Evolutionary conservation across 2,113 vertebrate species (phyloP), one percentile per base, ranked within the genome.

Genomic region (Lophotis ruficrista): DNA sequence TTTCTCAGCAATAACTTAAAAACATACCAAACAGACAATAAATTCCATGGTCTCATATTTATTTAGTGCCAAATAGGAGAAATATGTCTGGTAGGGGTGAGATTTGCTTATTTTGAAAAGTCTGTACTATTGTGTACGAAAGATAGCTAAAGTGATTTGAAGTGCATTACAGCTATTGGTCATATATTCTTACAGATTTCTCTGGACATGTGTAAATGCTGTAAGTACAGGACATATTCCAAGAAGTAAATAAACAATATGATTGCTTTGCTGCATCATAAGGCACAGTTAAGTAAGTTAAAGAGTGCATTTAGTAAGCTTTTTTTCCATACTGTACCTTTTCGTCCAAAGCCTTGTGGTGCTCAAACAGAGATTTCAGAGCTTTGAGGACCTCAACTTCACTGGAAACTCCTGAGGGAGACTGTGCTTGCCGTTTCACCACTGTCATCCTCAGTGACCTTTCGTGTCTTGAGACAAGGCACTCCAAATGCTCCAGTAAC

Each of bases 361-460:
- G 99, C 96, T 99, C 99, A 97, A 99, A 99, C 93, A 99, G 97
- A 94, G 99, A 99, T 97, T 99, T 99, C 96, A 99, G 98, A 16
- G 99, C 99, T 98, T 99, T 99, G 96, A 99, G 99, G 97, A 99
- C 99, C 95, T 99, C 99, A 7, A 99, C 99, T 96, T 99, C 99
- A 51, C 99, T 99, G 97, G 99, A 99, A 68, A 99, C 99, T 43
- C 99, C 99, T 2, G 99, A 99, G 37, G 99, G 99, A 86, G 99
- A 99, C 98, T 99, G 99, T 60, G 99, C 99, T 98, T 99, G 99
- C 6, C 99, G 98, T 94, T 99, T 99, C 43, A 99, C 99, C 97
- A 99, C 99, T 2, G 99, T 99, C 99, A 99, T 99, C 56, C 99
- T 99, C 23, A 99, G 98, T 5, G 99, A 99, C 35, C 99, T 98